Evolutionary conservation across 2,113 vertebrate species (phyloP).

Genomic region (Coptodon bakossiorum): DNA sequence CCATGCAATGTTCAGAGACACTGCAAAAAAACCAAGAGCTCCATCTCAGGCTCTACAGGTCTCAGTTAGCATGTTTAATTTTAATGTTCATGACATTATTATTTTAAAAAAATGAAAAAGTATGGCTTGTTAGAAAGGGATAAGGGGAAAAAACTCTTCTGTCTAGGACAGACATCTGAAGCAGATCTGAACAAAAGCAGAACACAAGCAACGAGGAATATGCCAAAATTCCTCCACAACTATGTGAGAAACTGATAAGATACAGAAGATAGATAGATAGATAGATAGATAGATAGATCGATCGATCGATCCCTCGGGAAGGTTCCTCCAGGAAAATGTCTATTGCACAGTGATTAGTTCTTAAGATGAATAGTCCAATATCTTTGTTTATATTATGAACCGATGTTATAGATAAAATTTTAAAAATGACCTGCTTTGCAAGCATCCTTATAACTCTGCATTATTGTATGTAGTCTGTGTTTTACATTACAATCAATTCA

Average conservation of each 20-base stretch:
- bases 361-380: background rate
- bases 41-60: background rate
- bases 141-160: background rate
- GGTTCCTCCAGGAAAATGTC: rapidly evolving
- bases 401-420: background rate
- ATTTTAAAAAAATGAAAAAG: background rate
- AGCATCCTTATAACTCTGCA: background rate
- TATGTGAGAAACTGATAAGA: background rate
- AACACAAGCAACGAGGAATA: background rate
- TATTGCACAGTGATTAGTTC: background rate
- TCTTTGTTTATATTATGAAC: background rate
- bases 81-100: background rate
- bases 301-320: rapidly evolving
- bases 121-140: background rate
- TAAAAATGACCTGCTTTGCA: background rate
- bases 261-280: background rate
- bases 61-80: background rate
- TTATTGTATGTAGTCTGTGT: background rate
- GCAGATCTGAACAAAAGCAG: background rate
- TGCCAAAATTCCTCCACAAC: background rate
- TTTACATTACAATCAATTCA: background rate
- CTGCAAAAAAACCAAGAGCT: background rate
- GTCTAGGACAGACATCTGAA: background rate
- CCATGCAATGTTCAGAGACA: background rate
- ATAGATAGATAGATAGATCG: background rate